Percentiles rank a stretch among this genome's conserved stretches.
These are phyloP conservation scores for Conopomorpha cramerella DNA, from an alignment of 1,140 invertebrate species.

Conservation along the genomic window DNA sequence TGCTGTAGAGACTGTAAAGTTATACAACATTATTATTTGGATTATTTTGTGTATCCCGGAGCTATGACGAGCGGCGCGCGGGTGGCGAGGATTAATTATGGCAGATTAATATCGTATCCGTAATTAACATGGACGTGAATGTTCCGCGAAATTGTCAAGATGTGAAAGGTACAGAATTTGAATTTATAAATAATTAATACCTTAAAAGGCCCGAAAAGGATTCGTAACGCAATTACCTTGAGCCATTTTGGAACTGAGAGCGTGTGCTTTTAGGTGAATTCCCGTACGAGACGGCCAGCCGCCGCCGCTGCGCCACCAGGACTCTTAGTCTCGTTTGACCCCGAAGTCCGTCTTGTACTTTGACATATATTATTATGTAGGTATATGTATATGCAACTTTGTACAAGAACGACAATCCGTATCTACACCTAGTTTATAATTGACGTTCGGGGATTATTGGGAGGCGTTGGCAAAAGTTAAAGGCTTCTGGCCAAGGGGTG, in stretches of 20 bases:
- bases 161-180: background rate
- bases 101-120: too few relatives aligned
- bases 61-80: too few relatives aligned
- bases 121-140: too few relatives aligned
- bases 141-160: too few relatives aligned
- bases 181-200: constrained; percentile 43
- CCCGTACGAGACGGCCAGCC: too few relatives aligned
- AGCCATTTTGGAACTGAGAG: constrained; percentile 35
- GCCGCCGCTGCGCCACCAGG: too few relatives aligned
- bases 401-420: background rate
- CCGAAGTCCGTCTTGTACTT: too few relatives aligned
- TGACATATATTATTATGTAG: too few relatives aligned
- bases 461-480: constrained; percentile 6
- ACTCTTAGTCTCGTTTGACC: too few relatives aligned
- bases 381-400: background rate
- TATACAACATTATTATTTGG: background rate
- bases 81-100: too few relatives aligned
- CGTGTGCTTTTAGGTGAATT: constrained; percentile 32
- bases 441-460: background rate
- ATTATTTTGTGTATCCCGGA: background rate
- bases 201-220: constrained; percentile 45
- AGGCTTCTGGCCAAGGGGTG: constrained; percentile 8
- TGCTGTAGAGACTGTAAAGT: too few relatives aligned
- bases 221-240: constrained; percentile 52
- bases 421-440: background rate